These are phyloP conservation scores for Trematocara variabile DNA, from an alignment of 2,113 vertebrate genomes.

Conservation along the genomic window DNA sequence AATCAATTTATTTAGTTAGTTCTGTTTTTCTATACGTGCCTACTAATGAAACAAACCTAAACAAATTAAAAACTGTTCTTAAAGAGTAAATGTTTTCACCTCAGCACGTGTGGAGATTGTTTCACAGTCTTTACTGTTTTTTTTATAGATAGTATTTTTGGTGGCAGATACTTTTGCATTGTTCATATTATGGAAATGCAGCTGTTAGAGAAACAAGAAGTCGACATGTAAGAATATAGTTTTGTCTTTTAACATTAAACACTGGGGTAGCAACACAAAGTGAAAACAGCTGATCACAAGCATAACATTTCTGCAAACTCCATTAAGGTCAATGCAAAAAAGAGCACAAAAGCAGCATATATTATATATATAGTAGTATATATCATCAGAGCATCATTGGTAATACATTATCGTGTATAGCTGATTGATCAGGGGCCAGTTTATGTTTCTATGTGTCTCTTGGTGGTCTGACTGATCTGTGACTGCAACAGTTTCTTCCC, in stretches of 20 bases:
- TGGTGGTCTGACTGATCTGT: not conserved
- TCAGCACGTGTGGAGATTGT: not conserved
- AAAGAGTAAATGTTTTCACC: not conserved
- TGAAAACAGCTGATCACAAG: not conserved
- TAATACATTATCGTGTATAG: accelerated
- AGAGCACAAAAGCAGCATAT: not conserved
- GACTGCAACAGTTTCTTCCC: not conserved
- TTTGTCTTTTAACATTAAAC: not conserved
- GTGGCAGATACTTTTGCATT: not conserved
- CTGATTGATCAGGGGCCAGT: not conserved
- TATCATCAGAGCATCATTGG: accelerated
- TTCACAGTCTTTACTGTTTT: not conserved
- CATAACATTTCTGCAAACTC: not conserved
- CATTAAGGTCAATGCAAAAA: not conserved
- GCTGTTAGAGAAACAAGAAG: not conserved
- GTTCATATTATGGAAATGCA: not conserved
- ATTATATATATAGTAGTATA: not conserved
- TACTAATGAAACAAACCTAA: accelerated
- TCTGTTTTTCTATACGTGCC: not conserved
- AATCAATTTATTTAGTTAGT: accelerated
- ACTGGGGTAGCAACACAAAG: not conserved
- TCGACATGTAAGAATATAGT: accelerated
- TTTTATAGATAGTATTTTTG: not conserved
- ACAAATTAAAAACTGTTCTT: not conserved
- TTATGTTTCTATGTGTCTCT: not conserved